Evolutionary conservation across 2,888 invertebrate species (phyloP), one percentile per base, ranked within the genome.

Genomic region (Augochlorella aurata): DNA sequence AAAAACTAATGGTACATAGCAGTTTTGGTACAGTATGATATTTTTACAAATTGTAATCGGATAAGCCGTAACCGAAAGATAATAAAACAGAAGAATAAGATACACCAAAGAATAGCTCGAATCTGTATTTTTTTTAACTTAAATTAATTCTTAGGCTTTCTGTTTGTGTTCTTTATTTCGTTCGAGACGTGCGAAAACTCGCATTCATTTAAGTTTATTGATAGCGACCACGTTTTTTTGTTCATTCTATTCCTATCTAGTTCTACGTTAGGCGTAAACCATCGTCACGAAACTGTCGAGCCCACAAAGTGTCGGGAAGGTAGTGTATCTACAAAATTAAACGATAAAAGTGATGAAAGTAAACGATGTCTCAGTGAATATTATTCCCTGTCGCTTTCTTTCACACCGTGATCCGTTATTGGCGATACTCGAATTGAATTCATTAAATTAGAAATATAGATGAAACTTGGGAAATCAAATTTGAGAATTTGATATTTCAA

Each of bases 11-110:
- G 86, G 86, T 90, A 85, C 75, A 85, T 88, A 88, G 83, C 85
- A 85, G 84, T 87, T 92, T 92, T 92, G 92, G 91, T 92, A 93
- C 92, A 90, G 92, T 92, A 92, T 92, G 88, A 91, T 93, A 93
- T 93, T 93, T 93, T 93, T 93, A 92, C 92, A 93, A 92, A 92
- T 90, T 92, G 91, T 93, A 93, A 82, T 89, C 89, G 87, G 90
- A 90, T 91, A 92, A 92, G 89, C 88, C 88, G 89, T 91, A 92
- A 90, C 81, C 87, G 86, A 90, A 89, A 89, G 85, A 89, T 87
- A 90, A 91, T 90, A 89, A 90, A 82, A 90, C 74, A 79, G 76
- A 85, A 78, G 73, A 85, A 82, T 77, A 83, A 88, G 83, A 85
- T 81, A 87, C 82, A 82, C 83, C 83, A 82, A 86, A 84, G 81